Evolutionary conservation across 2,113 vertebrate species (phyloP).

Genomic region (rat (Rattus norvegicus)): GRCr8 NC_086020.1:51744501-51745000

Average conservation of each 20-base stretch:
- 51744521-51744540: too few species aligned
- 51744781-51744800: neutral
- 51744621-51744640: neutral
- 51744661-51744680: neutral
- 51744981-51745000: neutral
- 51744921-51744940: neutral
- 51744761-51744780: neutral
- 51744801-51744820: neutral
- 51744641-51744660: neutral
- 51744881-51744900: too few species aligned
- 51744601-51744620: too few species aligned
- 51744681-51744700: neutral
- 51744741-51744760: neutral
- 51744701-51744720: neutral
- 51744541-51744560: too few species aligned
- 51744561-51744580: neutral
- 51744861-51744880: neutral
- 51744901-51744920: neutral
- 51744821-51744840: neutral
- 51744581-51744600: neutral
- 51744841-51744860: neutral
- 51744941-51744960: neutral
- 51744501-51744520: too few species aligned
- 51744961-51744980: neutral
- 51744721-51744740: conserved; percentile 1